A percentile compares a stretch with the other conserved stretches of the same genome.
These are phyloP conservation scores for Pipistrellus nathusii DNA, from an alignment of 2,797 vertebrate species.

Conservation along the genomic window DNA sequence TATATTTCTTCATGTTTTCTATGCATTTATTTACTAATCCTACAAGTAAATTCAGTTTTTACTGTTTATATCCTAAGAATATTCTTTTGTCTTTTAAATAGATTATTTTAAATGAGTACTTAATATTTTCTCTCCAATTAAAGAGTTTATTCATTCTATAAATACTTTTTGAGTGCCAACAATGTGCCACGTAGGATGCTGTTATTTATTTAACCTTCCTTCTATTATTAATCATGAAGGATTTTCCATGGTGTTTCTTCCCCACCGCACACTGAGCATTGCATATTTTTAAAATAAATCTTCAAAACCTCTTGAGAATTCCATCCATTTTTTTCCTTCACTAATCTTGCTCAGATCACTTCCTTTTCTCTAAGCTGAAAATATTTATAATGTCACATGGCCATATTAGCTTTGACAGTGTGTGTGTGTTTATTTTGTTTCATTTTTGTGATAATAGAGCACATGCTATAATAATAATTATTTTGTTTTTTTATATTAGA, in stretches of 20 bases:
- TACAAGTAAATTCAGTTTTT: constrained; percentile 7
- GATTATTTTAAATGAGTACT: constrained; percentile 35
- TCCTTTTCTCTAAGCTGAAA: background rate
- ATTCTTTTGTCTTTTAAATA: constrained; percentile 41
- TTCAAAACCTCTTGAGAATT: constrained; percentile 27
- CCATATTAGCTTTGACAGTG: background rate
- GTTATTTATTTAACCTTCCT: background rate
- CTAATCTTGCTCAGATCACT: background rate
- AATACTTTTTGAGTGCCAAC: background rate
- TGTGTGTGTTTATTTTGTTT: background rate
- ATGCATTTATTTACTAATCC: background rate
- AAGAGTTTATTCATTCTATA: constrained; percentile 2
- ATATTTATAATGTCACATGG: background rate
- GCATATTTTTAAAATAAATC: constrained; percentile 24
- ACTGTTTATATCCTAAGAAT: constrained; percentile 18
- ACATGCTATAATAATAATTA: constrained; percentile 16
- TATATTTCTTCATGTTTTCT: background rate
- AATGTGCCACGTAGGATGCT: background rate
- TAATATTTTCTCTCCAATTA: background rate
- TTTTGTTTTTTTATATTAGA: constrained; percentile 5
- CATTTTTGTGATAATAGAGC: background rate
- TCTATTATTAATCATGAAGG: background rate
- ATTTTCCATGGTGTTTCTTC: constrained; percentile 7
- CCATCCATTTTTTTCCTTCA: background rate
- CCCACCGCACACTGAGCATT: background rate